Conservation (phyloP, 2,797 vertebrate species). For the Oophaga sylvatica region DNA sequence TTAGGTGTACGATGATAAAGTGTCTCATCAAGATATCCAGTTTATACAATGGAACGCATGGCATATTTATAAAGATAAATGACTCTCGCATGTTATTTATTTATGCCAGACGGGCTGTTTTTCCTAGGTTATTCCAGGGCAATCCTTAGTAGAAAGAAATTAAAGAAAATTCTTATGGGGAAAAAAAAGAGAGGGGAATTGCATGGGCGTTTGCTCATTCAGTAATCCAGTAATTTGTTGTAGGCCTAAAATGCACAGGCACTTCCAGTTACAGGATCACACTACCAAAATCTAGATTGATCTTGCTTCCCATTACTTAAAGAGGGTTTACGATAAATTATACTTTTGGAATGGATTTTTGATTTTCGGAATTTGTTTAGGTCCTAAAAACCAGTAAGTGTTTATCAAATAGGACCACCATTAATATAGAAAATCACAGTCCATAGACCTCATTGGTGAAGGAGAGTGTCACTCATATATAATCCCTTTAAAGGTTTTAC, state of each 20-base stretch:
- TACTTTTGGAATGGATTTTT: background rate
- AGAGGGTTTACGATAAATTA: background rate
- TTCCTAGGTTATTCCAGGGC: conserved; percentile 45
- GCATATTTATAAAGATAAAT: conserved; percentile 57
- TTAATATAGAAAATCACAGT: no score
- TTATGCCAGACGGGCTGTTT: conserved; percentile 30
- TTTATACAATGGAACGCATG: conserved; percentile 35
- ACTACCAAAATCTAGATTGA: background rate
- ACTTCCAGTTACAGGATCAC: background rate
- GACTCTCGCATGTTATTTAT: conserved; percentile 31
- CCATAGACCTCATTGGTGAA: background rate
- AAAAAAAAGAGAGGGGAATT: background rate
- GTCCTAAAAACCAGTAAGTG: background rate
- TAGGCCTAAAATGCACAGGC: background rate
- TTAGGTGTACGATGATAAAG: conserved; percentile 49
- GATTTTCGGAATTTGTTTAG: background rate
- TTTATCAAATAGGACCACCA: background rate
- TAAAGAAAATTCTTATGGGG: conserved; percentile 27
- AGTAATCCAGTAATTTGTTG: background rate
- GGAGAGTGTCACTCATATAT: background rate
- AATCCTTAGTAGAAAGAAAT: conserved; percentile 3
- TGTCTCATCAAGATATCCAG: conserved; percentile 48
- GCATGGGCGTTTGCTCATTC: background rate
- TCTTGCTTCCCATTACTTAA: background rate
- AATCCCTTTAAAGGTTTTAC: no score